Evolutionary conservation across 1,140 invertebrate species (phyloP), one percentile per base, ranked within the genome.

Genomic region (Acyrthosiphon pisum): DNA sequence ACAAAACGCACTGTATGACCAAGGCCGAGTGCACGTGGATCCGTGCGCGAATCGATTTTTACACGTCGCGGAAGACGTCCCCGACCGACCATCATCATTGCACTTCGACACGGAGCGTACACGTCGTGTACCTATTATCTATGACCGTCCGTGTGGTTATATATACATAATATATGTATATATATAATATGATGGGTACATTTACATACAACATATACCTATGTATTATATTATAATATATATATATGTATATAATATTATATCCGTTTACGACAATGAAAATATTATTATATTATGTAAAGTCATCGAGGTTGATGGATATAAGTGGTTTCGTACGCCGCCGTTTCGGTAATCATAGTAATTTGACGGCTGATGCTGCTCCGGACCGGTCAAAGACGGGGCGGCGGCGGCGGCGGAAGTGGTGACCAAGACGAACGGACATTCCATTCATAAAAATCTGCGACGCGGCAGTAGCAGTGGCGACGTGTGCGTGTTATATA

Each of bases 361-460:
- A 93, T 93, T 93, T 93, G 91, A 93, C 91, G 48, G 91, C 91
- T 22, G 76, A 83, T 60, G 76, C n/a, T 81, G 90, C 56, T 41
- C 60, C 30, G 44, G 48, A 53, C 87, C 35, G 44, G 68, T 30
- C 90, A 91, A 92, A 48, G 68, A 37, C 56, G 68, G 41, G 11
- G 41, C 44, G 60, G 22, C 50, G 48, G 30, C 3, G 14, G 86
- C 46, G 46, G 87, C 87, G 87, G 50, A 89, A 56, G 50, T 53
- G 48, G 88, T 35, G 53, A 90, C 50, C n/a, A 89, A 89, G 88
- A 90, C 35, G 50, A 41, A 84, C 46, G 48, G 23, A 84, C 91
- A 93, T 93, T 93, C 91, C 91, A 93, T 93, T 93, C 91, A 93
- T 93, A 93, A 93, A 76, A 92, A 86, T 90, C 89, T 53, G 23